phyloP scores from a whole-genome alignment of 2,113 vertebrate species.

The Nibea coibor region DNA sequence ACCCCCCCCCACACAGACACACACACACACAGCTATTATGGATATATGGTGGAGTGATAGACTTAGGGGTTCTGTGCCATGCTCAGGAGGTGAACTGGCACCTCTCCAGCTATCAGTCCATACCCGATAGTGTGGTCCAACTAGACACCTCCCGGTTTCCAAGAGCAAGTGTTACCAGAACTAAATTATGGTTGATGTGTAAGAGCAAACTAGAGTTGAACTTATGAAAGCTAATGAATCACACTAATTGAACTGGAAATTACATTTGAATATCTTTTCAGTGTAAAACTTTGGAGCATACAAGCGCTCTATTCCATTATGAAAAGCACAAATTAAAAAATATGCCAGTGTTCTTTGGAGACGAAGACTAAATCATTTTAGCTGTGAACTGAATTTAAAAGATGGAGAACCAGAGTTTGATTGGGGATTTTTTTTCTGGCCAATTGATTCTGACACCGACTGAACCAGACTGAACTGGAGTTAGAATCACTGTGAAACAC shows the following conservation, averaged over 20 bases:
- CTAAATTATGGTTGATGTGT: conserved; percentile 13
- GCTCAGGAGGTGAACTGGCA: too few relatives aligned
- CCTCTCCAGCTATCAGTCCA: too few relatives aligned
- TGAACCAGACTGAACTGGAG: conserved; percentile 33
- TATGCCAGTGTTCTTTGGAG: neutral
- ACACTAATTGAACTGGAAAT: conserved; percentile 14
- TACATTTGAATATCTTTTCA: neutral
- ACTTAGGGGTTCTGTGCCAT: too few relatives aligned
- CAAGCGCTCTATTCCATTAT: neutral
- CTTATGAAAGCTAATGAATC: neutral
- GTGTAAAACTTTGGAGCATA: neutral
- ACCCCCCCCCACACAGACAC: too few relatives aligned
- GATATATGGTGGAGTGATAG: too few relatives aligned
- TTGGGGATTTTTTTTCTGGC: conserved; percentile 1
- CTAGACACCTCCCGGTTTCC: too few relatives aligned
- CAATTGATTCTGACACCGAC: conserved; percentile 2
- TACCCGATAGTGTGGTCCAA: too few relatives aligned
- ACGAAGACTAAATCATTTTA: conserved; percentile 10
- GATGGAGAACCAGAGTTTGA: neutral
- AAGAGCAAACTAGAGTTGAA: neutral
- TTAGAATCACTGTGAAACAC: conserved; percentile 19
- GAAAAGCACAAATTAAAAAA: neutral
- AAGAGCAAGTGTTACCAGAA: neutral
- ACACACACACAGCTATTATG: too few relatives aligned
- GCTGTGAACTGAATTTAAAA: conserved; percentile 24